Base-by-base conservation (phyloP, 2,888 invertebrate genomes). In the Megaustenia siamemsis region DNA sequence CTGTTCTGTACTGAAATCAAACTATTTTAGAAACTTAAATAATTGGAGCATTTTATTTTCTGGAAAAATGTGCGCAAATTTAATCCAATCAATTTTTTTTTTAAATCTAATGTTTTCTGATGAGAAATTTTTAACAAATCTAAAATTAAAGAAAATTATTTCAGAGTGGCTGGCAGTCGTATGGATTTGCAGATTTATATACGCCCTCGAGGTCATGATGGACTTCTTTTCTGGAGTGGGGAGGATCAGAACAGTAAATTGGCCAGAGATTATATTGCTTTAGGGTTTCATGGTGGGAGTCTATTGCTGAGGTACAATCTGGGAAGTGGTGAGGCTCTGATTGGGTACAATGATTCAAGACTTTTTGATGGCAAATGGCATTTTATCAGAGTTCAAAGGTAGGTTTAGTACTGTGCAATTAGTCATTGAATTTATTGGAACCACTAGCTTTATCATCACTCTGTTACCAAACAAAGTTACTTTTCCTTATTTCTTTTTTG, bases 351-450 rank as follows among this genome's bases (percentile, higher is more conserved):
- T 94, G 95, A 96, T 90, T 97, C 97, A 21, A 96, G 96, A 93
- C 96, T 98, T 66, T 97, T 97, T 94, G 98, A 98, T 94, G 98
- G 98, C 66, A 95, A 97, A 83, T 97, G 97, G 97, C 97, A 97
- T 94, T 95, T 96, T 87, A 95, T 97, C 86, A 95, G 96, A 92
- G 96, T 96, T 68, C 96, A 96, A 89, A 96, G 97, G 97, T 97
- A 94, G 86, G 86, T 49, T 15, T 45, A n/a, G 6, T 3, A 32
- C 15, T 53, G 3, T 66, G 0, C 1, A 28, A 63, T n/a, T n/a
- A n/a, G n/a, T n/a, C n/a, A n/a, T n/a, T n/a, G n/a, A n/a, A n/a
- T n/a, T n/a, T n/a, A n/a, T n/a, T n/a, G n/a, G n/a, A n/a, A n/a
- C n/a, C n/a, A n/a, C n/a, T n/a, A n/a, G n/a, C n/a, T n/a, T n/a